Base-by-base conservation (phyloP, 2,113 vertebrate genomes). In the Kryptolebias marmoratus region DNA sequence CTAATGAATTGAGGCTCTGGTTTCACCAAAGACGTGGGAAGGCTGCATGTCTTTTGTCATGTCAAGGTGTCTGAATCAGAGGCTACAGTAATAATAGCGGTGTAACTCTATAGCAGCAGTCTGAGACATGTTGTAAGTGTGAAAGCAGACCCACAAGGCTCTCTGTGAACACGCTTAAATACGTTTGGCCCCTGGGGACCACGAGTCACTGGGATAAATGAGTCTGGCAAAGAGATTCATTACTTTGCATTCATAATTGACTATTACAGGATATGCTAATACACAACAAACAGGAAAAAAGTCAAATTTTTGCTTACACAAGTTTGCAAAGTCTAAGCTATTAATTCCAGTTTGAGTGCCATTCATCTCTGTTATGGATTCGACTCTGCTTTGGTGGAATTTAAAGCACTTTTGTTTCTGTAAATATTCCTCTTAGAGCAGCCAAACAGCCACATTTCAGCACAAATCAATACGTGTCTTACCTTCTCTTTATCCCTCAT, bases 401-500 rank as follows among this genome's bases (percentile, higher is more conserved):
- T 60, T 70, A 4, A 68, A 66, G 42, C 0, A 5, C 27, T 52
- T 42, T 48, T 36, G 14, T 54, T 65, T 64, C 55, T 68, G 63
- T 79, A 76, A 82, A 86, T 55, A 78, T 81, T 80, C 81, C 14
- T 63, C 45, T 77, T 45, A 11, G 12, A 74, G 2, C 18, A 30
- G 55, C 30, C 63, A 49, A 63, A 77, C 44, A 72, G 45, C 39
- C 57, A 47, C 55, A 76, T 84, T 77, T 82, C 71, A 77, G 60
- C 75, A 66, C 49, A 72, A 59, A 75, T 79, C 42, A 12, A 75
- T 78, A 76, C 57, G 28, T 44, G 54, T 75, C 80, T 73, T 95
- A 99, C 97, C 96, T 99, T 98, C 75, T 93, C 95, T 96, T 99
- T 99, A 90, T 99, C 98, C 83, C 98, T 95, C 97, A 99, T 99